Evolutionary conservation across 2,797 vertebrate genomes (phyloP).

Genomic region (Staurois parvus): DNA sequence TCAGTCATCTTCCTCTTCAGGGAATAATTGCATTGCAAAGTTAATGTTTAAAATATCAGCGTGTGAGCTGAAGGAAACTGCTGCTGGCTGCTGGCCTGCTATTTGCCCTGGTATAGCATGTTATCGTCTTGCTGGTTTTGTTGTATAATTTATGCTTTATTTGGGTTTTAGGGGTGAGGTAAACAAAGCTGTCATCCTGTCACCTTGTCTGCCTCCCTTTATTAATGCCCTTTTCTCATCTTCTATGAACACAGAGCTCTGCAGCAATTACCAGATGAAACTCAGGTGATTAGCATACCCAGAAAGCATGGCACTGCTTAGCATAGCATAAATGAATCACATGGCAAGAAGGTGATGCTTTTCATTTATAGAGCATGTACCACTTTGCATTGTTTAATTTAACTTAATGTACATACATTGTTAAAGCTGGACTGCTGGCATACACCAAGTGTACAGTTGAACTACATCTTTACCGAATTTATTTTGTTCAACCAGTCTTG

Average conservation of each 20-base stretch:
- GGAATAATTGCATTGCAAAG: constrained; percentile 54
- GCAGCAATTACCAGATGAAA: background rate
- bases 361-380: background rate
- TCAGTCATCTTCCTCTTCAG: constrained; percentile 51
- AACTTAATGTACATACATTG: too few species aligned
- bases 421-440: too few species aligned
- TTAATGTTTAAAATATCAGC: constrained; percentile 47
- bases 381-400: too few species aligned
- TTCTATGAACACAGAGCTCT: background rate
- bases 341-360: background rate
- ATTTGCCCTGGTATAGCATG: background rate
- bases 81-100: background rate
- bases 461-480: too few species aligned
- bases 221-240: background rate
- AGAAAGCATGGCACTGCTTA: background rate
- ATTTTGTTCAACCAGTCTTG: too few species aligned
- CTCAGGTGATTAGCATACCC: background rate
- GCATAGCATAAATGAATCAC: background rate
- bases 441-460: too few species aligned
- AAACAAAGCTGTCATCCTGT: constrained; percentile 16
- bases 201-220: background rate
- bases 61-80: background rate
- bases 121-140: constrained; percentile 9
- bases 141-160: constrained; percentile 21
- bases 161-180: constrained; percentile 9